Percentiles rank a stretch among this genome's conserved stretches.
Evolutionary conservation across 2,113 vertebrate genomes (phyloP).

Genomic region (Tapirus terrestris): DNA sequence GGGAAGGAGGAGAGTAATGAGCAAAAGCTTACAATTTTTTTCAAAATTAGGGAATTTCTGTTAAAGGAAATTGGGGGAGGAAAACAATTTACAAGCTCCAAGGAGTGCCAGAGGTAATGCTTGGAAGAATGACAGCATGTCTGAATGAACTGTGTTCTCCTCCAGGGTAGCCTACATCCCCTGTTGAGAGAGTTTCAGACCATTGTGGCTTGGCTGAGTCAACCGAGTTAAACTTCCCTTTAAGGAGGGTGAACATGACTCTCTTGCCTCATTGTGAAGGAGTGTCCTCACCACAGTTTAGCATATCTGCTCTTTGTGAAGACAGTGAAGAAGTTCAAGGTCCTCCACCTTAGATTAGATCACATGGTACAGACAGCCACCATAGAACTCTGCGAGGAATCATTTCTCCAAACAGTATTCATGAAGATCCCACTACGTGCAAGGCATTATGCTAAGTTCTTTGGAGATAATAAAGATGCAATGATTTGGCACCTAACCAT

Average conservation of each 20-base stretch:
- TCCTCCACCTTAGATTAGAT: not conserved
- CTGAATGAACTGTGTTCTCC: not conserved
- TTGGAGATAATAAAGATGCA: no score
- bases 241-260: not conserved
- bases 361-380: no score
- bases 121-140: not conserved
- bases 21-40: not conserved
- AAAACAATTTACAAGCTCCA: not conserved
- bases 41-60: not conserved
- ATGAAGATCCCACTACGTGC: no score
- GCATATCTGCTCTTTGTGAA: not conserved
- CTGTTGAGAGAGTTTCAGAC: no score
- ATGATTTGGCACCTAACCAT: no score
- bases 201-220: no score
- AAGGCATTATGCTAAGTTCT: no score
- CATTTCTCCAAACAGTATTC: no score
- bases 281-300: not conserved
- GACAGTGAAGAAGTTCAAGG: no score
- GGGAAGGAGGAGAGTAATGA: no score
- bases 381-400: no score
- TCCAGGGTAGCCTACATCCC: not conserved
- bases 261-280: not conserved
- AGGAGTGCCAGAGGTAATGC: not conserved
- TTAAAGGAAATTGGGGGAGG: not conserved
- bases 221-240: not conserved